Conservation (phyloP, 2,113 vertebrate species). For the Cacatua alba region DNA sequence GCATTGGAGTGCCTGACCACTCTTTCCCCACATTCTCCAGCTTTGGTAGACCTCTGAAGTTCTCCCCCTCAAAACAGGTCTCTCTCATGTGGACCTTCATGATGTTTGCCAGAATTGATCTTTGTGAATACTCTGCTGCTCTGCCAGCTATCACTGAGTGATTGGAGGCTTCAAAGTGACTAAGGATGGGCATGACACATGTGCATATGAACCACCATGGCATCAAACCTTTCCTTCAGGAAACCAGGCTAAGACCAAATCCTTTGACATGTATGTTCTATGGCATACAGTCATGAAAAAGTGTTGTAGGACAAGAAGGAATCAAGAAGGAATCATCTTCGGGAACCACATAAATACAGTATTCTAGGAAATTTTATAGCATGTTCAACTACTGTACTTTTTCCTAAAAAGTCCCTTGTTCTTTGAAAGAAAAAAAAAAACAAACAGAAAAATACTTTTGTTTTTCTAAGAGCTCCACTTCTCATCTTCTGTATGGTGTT, state of each 20-base stretch:
- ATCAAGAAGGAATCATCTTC: neutral
- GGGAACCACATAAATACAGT: neutral
- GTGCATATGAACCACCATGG: neutral
- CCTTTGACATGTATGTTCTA: neutral
- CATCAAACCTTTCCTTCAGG: neutral
- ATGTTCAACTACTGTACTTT: neutral
- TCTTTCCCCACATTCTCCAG: neutral
- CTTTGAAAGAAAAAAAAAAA: neutral
- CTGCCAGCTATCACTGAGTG: neutral
- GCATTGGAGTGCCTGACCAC: neutral
- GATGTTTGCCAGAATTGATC: neutral
- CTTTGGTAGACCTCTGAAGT: neutral
- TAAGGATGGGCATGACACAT: neutral
- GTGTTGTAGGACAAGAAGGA: neutral
- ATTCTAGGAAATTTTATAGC: neutral
- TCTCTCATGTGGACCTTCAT: neutral
- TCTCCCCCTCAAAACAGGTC: neutral
- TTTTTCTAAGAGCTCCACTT: neutral
- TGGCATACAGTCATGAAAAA: neutral
- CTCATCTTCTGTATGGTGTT: neutral
- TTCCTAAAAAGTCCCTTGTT: neutral
- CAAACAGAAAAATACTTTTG: neutral
- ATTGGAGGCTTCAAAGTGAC: neutral
- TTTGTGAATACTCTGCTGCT: neutral
- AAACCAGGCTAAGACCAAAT: neutral